phyloP scores from a whole-genome alignment of 1,140 invertebrate genomes.

The Drosophila triauraria region DNA sequence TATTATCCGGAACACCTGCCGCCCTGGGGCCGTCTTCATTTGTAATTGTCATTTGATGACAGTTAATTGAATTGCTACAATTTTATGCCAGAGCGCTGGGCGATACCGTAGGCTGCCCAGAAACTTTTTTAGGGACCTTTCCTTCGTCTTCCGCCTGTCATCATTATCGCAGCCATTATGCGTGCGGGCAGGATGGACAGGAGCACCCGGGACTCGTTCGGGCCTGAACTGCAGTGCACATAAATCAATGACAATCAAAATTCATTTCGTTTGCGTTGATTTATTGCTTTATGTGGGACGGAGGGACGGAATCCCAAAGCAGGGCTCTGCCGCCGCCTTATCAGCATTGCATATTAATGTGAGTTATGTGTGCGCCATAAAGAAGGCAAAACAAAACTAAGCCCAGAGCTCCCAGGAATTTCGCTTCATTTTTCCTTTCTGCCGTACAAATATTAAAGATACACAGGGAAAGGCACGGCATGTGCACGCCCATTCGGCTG shows the following conservation, averaged over 20 bases:
- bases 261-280: slow-evolving; percentile 79
- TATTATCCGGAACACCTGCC: slow-evolving; percentile 16
- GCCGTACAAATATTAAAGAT: slow-evolving; percentile 64
- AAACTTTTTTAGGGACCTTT: slow-evolving; percentile 9
- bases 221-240: slow-evolving; percentile 62
- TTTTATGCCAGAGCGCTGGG: slow-evolving; percentile 6
- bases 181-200: slow-evolving; percentile 43
- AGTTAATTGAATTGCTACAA: slow-evolving; percentile 54
- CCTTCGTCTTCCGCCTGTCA: slow-evolving; percentile 48
- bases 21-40: slow-evolving; percentile 27
- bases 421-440: slow-evolving; percentile 17
- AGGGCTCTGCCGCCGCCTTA: slow-evolving; percentile 30
- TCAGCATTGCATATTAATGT: slow-evolving; percentile 80
- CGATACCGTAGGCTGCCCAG: background rate
- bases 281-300: slow-evolving; percentile 69
- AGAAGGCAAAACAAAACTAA: slow-evolving; percentile 55
- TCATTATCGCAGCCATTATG: slow-evolving; percentile 67
- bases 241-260: slow-evolving; percentile 84
- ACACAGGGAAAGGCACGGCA: slow-evolving; percentile 25
- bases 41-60: slow-evolving; percentile 61
- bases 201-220: slow-evolving; percentile 33
- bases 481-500: slow-evolving; percentile 52
- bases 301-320: background rate
- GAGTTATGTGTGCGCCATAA: slow-evolving; percentile 43
- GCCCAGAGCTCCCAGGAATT: slow-evolving; percentile 24